Evolutionary conservation across 2,113 vertebrate species (phyloP).

Genomic region (Leucosticte australis): DNA sequence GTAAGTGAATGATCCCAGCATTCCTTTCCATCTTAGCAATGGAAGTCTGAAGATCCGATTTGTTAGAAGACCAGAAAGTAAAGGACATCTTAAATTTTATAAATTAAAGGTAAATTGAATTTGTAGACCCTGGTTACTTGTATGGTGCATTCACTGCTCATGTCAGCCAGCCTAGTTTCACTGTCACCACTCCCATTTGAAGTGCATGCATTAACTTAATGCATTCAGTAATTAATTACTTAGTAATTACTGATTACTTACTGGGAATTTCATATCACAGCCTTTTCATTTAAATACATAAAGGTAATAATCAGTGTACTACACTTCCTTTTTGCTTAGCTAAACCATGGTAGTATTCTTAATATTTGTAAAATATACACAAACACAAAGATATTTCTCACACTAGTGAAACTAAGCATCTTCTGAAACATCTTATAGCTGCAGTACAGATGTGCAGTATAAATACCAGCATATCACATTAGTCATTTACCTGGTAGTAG

Average conservation of each 20-base stretch:
- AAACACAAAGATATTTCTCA: background rate
- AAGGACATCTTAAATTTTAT: background rate
- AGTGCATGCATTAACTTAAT: background rate
- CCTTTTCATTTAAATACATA: background rate
- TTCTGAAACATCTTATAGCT: background rate
- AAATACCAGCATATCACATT: background rate
- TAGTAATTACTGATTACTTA: background rate
- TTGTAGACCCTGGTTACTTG: background rate
- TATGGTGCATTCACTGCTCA: background rate
- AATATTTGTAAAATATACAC: background rate
- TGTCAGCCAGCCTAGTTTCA: background rate
- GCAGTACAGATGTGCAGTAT: background rate
- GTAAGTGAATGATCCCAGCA: background rate
- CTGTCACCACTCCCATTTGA: background rate
- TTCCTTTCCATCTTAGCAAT: background rate
- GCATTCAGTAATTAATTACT: background rate
- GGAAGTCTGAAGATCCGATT: background rate
- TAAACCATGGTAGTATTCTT: background rate
- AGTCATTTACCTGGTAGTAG: background rate
- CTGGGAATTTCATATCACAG: background rate
- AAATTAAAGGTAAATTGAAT: background rate
- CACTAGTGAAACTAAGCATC: background rate
- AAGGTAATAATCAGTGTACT: background rate
- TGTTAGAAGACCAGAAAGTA: background rate
- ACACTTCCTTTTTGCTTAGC: background rate